phyloP scores from a whole-genome alignment of 1,140 invertebrate genomes.

The Halesus radiatus region DNA sequence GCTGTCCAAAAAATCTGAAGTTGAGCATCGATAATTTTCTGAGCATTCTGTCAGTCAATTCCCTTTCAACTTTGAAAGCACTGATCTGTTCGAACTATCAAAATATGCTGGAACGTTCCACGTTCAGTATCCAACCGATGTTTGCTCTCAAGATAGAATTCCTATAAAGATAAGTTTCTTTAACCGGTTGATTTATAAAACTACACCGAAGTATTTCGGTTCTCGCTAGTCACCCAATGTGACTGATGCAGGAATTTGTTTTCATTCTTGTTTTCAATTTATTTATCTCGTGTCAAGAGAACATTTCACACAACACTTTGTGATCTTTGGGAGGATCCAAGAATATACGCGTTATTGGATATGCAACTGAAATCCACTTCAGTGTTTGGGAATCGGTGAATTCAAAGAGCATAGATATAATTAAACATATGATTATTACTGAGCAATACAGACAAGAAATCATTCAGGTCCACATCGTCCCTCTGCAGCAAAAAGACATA shows the following conservation, averaged over 20 bases:
- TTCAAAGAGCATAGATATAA: too few species aligned
- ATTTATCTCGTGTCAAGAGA: slow-evolving; percentile 21
- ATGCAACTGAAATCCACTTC: too few species aligned
- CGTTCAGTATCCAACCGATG: background rate
- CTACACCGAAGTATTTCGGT: slow-evolving; percentile 39
- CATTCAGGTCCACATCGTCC: too few species aligned
- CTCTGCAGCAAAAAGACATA: too few species aligned
- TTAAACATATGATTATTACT: too few species aligned
- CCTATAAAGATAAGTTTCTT: slow-evolving; percentile 33
- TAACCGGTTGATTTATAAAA: slow-evolving; percentile 32
- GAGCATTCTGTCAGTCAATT: slow-evolving; percentile 25
- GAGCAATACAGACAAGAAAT: too few species aligned
- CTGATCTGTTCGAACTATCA: slow-evolving; percentile 34
- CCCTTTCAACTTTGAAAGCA: slow-evolving; percentile 23
- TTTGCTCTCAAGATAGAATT: slow-evolving; percentile 33
- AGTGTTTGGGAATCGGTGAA: too few species aligned
- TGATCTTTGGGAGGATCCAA: background rate
- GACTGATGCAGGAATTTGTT: slow-evolving; percentile 33
- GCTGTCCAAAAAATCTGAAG: background rate
- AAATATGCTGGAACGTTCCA: slow-evolving; percentile 25
- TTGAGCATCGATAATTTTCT: background rate
- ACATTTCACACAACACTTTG: slow-evolving; percentile 19
- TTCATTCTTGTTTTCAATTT: slow-evolving; percentile 40
- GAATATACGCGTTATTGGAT: too few species aligned
- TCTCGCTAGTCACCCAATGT: slow-evolving; percentile 16